phyloP scores from a whole-genome alignment of 2,888 invertebrate genomes.

The Phortica magna region DNA sequence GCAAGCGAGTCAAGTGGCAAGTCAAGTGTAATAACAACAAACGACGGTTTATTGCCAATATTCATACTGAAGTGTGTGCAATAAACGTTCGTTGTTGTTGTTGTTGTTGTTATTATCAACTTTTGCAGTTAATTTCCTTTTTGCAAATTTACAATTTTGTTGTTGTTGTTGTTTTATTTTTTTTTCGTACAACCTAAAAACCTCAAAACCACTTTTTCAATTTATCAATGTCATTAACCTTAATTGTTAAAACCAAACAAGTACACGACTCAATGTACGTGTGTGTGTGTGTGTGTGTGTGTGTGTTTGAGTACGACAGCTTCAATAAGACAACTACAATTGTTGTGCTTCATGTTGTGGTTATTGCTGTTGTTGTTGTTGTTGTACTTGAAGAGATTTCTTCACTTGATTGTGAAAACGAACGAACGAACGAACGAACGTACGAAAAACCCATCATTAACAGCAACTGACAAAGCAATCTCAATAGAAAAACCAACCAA shows the following conservation, averaged over 20 bases:
- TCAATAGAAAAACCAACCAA: constrained; percentile 5
- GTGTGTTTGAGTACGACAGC: not conserved
- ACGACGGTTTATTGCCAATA: too few species aligned
- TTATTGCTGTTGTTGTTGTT: constrained; percentile 3
- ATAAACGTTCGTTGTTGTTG: too few species aligned
- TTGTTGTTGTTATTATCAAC: too few species aligned
- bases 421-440: not conserved
- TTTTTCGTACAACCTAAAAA: constrained; percentile 56
- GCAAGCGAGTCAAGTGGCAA: too few species aligned
- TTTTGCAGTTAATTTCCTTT: constrained; percentile 38
- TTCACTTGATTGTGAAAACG: constrained; percentile 20
- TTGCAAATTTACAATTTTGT: too few species aligned
- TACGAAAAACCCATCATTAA: constrained; percentile 21
- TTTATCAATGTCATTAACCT: constrained; percentile 66
- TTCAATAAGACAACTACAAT: not conserved
- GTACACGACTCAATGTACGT: not conserved
- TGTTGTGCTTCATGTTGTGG: not conserved
- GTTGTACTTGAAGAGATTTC: constrained; percentile 18
- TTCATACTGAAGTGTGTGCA: too few species aligned
- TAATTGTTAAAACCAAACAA: constrained; percentile 52
- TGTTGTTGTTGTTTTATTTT: not conserved
- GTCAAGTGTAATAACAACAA: too few species aligned
- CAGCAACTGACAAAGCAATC: constrained; percentile 34
- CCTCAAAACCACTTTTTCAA: constrained; percentile 63
- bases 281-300: not conserved